Evolutionary conservation across 2,888 invertebrate genomes (phyloP), one percentile per base, ranked within the genome.

Genomic region (Caenorhabditis uteleia): DNA sequence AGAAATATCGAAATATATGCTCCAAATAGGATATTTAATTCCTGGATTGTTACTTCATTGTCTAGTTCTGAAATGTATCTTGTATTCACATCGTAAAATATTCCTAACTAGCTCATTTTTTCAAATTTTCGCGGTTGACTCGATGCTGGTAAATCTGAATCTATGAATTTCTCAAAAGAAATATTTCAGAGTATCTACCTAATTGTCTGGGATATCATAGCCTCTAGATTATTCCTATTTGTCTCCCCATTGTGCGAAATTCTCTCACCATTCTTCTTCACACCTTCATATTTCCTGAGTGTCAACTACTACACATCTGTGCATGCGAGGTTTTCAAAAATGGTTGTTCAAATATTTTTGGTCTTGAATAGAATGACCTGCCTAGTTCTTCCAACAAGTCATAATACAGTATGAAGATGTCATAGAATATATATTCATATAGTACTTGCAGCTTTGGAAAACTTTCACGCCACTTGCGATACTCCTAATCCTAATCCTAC

Each of bases 341-440:
- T 38, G 14, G 23, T 23, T 12, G 25, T 34, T n/a, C 50, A 50
- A 43, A 43, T 21, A 8, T 16, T 43, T 3, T 25, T 50, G 1
- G 20, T 16, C 16, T 1, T 50, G 10, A 50, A 50, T 18, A 42
- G 50, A 34, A 25, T 50, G 50, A 50, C 42, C 1, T 50, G 50
- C 16, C 26, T 50, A 3, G 16, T 42, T 4, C 10, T 26, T 4
- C 50, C 50, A 6, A 3, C 31, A 0, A 6, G 20, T 1, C 40
- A 49, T 16, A 5, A n/a, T n/a, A n/a, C n/a, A n/a, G n/a, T n/a
- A n/a, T n/a, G n/a, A n/a, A n/a, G n/a, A n/a, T n/a, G n/a, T n/a
- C n/a, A n/a, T n/a, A n/a, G n/a, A n/a, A n/a, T n/a, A n/a, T n/a
- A n/a, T n/a, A n/a, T n/a, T n/a, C n/a, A n/a, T n/a, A n/a, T n/a